Percentiles rank a stretch among this genome's conserved stretches.
phyloP scores from a whole-genome alignment of 2,113 vertebrate species.

The Cryptotis parvus region DNA sequence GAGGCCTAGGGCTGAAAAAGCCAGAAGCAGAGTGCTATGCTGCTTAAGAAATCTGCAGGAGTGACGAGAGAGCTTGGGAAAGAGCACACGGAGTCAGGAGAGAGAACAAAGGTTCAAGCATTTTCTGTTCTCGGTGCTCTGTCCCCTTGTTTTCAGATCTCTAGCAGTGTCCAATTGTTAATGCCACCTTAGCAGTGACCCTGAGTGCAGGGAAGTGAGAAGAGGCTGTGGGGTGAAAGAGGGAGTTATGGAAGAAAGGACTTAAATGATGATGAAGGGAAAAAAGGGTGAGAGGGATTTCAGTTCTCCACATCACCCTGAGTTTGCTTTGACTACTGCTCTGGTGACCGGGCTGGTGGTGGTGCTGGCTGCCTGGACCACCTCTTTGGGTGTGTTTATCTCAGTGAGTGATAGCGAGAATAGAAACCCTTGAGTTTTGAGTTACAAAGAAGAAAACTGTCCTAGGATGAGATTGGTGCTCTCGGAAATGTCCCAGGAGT shows the following conservation, averaged over 20 bases:
- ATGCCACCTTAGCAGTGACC: background rate
- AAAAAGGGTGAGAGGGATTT: background rate
- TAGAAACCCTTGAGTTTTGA: background rate
- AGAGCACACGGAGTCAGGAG: background rate
- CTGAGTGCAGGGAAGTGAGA: background rate
- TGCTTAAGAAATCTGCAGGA: background rate
- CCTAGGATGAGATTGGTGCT: slow-evolving; percentile 9
- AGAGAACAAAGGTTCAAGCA: background rate
- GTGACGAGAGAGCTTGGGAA: rapidly evolving
- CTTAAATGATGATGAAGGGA: slow-evolving; percentile 16
- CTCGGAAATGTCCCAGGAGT: slow-evolving; percentile 52
- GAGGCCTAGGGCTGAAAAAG: background rate
- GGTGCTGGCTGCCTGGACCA: too few relatives aligned
- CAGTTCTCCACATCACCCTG: background rate
- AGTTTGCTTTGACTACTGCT: background rate
- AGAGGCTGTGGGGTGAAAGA: background rate
- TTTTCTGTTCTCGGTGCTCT: background rate
- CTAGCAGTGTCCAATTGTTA: background rate
- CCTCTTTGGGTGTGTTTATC: background rate
- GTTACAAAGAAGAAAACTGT: slow-evolving; percentile 51
- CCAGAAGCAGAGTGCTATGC: background rate
- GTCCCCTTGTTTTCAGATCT: background rate
- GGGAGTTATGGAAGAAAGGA: background rate
- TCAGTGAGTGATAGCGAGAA: background rate
- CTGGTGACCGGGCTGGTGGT: background rate